Conservation (phyloP, 2,888 invertebrate species). For the Apoderus coryli region DNA sequence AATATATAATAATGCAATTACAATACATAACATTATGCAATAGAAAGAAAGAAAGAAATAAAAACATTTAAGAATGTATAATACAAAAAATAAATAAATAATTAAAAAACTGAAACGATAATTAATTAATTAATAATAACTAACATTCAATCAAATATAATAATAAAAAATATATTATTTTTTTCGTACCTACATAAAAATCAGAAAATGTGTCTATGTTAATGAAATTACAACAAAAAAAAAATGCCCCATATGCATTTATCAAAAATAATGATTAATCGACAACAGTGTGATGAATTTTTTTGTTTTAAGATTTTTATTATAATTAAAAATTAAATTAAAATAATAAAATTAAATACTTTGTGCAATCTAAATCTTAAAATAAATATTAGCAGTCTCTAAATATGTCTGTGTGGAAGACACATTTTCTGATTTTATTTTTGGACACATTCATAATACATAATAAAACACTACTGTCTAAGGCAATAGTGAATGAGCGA, state of each 20-base stretch:
- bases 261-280: slow-evolving; percentile 16
- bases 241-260: no score
- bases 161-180: slow-evolving; percentile 12
- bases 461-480: no score
- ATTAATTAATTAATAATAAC: slow-evolving; percentile 16
- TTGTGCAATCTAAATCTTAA: no score
- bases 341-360: no score
- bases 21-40: no score
- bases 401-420: slow-evolving; percentile 61
- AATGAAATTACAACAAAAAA: no score
- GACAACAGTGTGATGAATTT: slow-evolving; percentile 36
- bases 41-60: slow-evolving; percentile 20
- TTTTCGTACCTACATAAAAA: slow-evolving; percentile 23
- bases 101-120: slow-evolving; percentile 12
- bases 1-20: no score
- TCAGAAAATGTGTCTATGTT: slow-evolving; percentile 64
- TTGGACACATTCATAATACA: no score
- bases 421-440: slow-evolving; percentile 66
- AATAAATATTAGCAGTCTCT: no score
- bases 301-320: no score
- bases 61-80: slow-evolving; percentile 14
- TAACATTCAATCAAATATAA: slow-evolving; percentile 14
- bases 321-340: no score
- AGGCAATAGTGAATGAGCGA: no score
- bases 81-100: slow-evolving; percentile 11